Evolutionary conservation across 2,888 invertebrate species (phyloP), one percentile per base, ranked within the genome.

Genomic region (Hyppa rectilinea): DNA sequence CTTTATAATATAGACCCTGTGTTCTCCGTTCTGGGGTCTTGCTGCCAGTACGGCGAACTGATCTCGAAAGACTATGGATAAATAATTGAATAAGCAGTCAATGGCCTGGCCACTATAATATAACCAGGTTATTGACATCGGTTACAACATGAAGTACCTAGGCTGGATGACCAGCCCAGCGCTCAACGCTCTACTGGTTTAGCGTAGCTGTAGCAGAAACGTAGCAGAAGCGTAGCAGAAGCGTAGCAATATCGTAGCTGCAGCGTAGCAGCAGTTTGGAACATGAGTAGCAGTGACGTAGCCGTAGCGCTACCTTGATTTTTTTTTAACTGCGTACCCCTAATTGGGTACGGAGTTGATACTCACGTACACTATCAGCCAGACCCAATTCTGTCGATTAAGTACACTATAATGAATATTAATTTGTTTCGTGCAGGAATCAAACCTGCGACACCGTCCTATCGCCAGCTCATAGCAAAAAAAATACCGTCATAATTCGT

Each of bases 401-500:
- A n/a, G n/a, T n/a, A n/a, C n/a, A n/a, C n/a, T n/a, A 17, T 55
- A 23, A 34, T 55, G 9, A 34, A 17, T 34, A 36, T n/a, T n/a
- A n/a, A n/a, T 36, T 29, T 29, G 6, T 29, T 62, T n/a, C 12
- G 12, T 23, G 5, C 6, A 29, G 23, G 2, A 31, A 38, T 20
- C 7, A 26, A 63, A 34, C 29, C 29, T 7, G 4, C 36, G 20
- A 5, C 38, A 34, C 26, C n/a, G n/a, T n/a, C n/a, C 5, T 26
- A 26, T 5, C 14, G 7, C 6, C 9, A 43, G 14, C 20, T 5
- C 9, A 62, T 14, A 6, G 20, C 2, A 14, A 10, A 43, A 6
- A 14, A 14, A n/a, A 26, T 34, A n/a, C n/a, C n/a, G 14, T 36
- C 31, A 26, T 62, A 34, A 43, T 63, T 64, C 34, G 43, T 43